phyloP scores from a whole-genome alignment of 2,888 invertebrate genomes.

The Sialis fuliginosa region DNA sequence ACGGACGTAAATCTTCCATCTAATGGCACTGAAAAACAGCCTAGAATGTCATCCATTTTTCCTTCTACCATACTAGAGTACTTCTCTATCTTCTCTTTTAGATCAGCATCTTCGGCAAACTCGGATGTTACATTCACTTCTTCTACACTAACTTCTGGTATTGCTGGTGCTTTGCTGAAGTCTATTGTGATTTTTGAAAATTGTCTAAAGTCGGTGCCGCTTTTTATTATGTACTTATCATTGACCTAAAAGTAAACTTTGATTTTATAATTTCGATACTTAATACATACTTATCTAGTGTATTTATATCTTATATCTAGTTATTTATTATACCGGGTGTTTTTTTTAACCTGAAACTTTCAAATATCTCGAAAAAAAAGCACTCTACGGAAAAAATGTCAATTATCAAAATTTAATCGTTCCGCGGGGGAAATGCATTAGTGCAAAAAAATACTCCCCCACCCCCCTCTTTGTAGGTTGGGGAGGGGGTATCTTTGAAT shows the following conservation, averaged over 20 bases:
- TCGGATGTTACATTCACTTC: slow-evolving; percentile 52
- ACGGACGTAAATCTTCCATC: slow-evolving; percentile 72
- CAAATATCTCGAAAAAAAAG: no score
- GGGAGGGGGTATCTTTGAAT: no score
- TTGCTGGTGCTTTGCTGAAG: slow-evolving; percentile 30
- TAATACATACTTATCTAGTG: no score
- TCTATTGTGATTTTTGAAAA: slow-evolving; percentile 63
- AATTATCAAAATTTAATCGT: no score
- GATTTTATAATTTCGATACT: no score
- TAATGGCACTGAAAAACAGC: slow-evolving; percentile 67
- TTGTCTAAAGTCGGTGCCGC: slow-evolving; percentile 81
- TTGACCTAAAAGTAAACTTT: slow-evolving; percentile 33
- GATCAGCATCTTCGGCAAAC: slow-evolving; percentile 47
- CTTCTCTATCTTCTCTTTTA: slow-evolving; percentile 53
- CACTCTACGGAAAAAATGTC: no score
- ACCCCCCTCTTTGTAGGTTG: no score
- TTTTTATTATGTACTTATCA: slow-evolving; percentile 67
- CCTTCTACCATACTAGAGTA: slow-evolving; percentile 62
- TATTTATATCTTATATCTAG: no score
- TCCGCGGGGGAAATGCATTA: no score
- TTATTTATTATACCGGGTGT: no score
- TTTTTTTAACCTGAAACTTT: no score
- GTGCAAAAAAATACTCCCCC: no score
- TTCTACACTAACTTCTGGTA: slow-evolving; percentile 41
- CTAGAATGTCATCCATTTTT: slow-evolving; percentile 70